A percentile compares a stretch with the other conserved stretches of the same genome.
Conservation (phyloP, 1,140 invertebrate species). For the Schlechtendalia chinensis region DNA sequence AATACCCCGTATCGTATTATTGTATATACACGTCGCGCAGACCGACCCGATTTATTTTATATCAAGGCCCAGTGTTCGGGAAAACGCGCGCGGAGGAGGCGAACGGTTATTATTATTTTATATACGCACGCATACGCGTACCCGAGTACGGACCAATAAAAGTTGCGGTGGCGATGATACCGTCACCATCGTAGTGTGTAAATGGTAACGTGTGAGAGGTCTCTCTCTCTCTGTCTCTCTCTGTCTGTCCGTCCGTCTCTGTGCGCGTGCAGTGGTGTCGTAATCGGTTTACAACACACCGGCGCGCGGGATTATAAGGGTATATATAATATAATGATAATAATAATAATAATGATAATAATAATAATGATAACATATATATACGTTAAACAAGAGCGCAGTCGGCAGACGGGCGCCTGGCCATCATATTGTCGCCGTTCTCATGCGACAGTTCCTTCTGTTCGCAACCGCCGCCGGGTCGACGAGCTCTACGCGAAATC, state of each 20-base stretch:
- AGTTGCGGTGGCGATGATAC: conserved; percentile 32
- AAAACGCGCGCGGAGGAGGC: no score
- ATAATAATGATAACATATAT: no score
- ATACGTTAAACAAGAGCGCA: background rate
- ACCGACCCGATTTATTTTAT: background rate
- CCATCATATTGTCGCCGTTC: conserved; percentile 49
- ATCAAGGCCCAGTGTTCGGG: background rate
- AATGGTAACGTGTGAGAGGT: background rate
- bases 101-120: conserved; percentile 6
- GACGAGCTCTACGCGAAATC: conserved; percentile 20
- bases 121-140: background rate
- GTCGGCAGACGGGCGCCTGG: conserved; percentile 46
- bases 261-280: background rate
- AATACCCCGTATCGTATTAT: background rate
- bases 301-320: conserved; percentile 44
- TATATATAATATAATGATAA: background rate
- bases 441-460: conserved; percentile 35
- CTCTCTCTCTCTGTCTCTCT: conserved; percentile 13
- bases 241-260: background rate
- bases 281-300: conserved; percentile 49
- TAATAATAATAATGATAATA: no score
- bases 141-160: conserved; percentile 10
- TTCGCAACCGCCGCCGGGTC: conserved; percentile 18
- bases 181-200: background rate
- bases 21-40: background rate